Conservation (phyloP, 2,797 vertebrate species). For the Poecilia gillii region DNA sequence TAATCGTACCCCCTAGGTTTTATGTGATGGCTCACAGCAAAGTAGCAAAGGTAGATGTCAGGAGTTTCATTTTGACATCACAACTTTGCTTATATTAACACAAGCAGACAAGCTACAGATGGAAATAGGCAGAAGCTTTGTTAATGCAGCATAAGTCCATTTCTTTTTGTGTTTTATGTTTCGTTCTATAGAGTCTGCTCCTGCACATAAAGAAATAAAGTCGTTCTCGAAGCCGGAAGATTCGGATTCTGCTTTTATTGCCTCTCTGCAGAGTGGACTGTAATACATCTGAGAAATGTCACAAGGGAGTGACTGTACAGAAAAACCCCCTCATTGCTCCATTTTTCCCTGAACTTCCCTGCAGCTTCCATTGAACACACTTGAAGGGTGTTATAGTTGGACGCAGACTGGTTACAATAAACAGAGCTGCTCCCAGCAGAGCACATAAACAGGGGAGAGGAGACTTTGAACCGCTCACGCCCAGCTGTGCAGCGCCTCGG, state of each 20-base stretch:
- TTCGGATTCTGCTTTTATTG: neutral
- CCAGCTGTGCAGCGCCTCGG: neutral
- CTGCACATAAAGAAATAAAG: neutral
- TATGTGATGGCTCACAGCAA: neutral
- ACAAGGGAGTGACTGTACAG: neutral
- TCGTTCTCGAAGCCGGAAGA: neutral
- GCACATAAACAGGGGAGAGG: neutral
- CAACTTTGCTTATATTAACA: neutral
- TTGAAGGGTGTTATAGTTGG: conserved; percentile 1
- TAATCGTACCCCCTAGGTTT: neutral
- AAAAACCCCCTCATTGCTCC: neutral
- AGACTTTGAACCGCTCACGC: conserved; percentile 4
- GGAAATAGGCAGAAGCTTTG: neutral
- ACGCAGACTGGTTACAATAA: neutral
- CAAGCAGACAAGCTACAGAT: neutral
- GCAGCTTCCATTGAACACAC: neutral
- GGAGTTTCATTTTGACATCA: neutral
- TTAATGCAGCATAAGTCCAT: neutral
- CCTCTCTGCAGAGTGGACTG: neutral
- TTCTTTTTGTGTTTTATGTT: neutral
- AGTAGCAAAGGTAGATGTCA: neutral
- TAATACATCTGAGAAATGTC: neutral
- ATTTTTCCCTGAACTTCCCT: neutral
- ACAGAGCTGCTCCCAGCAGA: neutral
- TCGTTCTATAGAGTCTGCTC: neutral